Conservation (phyloP, 2,888 invertebrate genomes). For the Automeris io region DNA sequence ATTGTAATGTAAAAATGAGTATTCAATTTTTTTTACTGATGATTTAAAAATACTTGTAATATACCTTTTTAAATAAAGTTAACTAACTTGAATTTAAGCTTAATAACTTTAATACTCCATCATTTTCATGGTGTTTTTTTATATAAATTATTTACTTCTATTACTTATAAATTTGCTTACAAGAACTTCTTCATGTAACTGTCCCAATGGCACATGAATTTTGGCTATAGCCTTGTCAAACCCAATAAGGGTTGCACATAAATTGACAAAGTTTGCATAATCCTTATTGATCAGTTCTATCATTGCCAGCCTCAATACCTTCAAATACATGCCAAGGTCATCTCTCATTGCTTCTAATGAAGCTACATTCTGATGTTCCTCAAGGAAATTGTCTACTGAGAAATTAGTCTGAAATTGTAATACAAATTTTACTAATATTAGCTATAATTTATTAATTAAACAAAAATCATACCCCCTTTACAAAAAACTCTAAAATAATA, state of each 20-base stretch:
- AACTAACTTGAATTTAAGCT: no score
- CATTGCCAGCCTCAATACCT: slow-evolving; percentile 94
- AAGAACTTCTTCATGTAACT: slow-evolving; percentile 89
- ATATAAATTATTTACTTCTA: neutral
- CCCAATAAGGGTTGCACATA: slow-evolving; percentile 96
- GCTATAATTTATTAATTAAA: neutral
- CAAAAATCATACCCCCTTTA: no score
- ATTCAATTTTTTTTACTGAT: no score
- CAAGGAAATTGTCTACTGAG: slow-evolving; percentile 94
- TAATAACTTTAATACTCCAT: no score
- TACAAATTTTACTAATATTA: neutral
- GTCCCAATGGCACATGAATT: slow-evolving; percentile 87
- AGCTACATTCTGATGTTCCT: slow-evolving; percentile 82
- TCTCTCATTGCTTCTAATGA: slow-evolving; percentile 91
- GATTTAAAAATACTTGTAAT: no score
- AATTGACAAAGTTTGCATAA: slow-evolving; percentile 97
- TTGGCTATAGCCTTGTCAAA: slow-evolving; percentile 91
- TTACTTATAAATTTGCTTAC: slow-evolving; percentile 58
- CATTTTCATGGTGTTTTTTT: neutral
- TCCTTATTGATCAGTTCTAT: slow-evolving; percentile 98
- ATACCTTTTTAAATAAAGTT: no score
- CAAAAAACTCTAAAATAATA: no score
- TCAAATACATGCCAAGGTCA: slow-evolving; percentile 92
- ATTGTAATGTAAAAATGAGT: no score
- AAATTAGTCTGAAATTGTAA: slow-evolving; percentile 86